phyloP scores from a whole-genome alignment of 1,140 invertebrate species.

The Frieseomelitta varia region DNA sequence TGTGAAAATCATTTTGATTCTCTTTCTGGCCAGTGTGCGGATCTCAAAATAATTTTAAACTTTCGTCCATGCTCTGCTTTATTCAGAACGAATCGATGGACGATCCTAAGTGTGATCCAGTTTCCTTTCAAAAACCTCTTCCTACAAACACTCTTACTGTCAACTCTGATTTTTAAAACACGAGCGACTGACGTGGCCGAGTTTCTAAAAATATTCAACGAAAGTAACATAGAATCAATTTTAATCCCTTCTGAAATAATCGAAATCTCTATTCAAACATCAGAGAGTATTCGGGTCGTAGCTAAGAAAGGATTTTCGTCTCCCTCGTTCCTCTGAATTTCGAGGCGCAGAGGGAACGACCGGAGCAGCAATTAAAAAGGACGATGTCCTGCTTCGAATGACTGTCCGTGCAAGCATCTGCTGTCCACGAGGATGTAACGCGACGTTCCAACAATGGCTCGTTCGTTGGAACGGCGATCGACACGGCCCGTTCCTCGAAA shows the following conservation, averaged over 20 bases:
- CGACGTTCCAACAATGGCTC: conserved; percentile 38
- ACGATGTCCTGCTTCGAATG: conserved; percentile 2
- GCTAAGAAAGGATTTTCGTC: neutral
- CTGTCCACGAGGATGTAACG: conserved; percentile 37
- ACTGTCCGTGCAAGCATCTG: conserved; percentile 45
- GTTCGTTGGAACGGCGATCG: conserved; percentile 50
- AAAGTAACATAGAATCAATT: neutral
- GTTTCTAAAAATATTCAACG: neutral
- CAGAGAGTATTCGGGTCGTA: neutral
- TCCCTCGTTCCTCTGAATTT: neutral
- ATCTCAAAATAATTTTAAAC: too few species aligned
- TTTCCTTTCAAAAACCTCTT: too few species aligned
- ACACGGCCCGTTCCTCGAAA: conserved; percentile 40
- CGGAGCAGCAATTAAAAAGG: conserved; percentile 23
- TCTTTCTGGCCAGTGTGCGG: too few species aligned
- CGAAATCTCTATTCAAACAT: neutral
- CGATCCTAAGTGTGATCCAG: too few species aligned
- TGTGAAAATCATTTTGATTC: too few species aligned
- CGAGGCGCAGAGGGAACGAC: neutral
- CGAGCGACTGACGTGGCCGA: too few species aligned
- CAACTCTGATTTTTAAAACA: too few species aligned
- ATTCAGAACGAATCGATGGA: too few species aligned
- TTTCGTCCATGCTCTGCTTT: too few species aligned
- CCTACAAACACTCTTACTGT: too few species aligned
- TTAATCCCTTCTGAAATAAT: neutral